These are phyloP conservation scores for Osmoderma eremita DNA, from an alignment of 2,888 invertebrate genomes.

Conservation along the genomic window DNA sequence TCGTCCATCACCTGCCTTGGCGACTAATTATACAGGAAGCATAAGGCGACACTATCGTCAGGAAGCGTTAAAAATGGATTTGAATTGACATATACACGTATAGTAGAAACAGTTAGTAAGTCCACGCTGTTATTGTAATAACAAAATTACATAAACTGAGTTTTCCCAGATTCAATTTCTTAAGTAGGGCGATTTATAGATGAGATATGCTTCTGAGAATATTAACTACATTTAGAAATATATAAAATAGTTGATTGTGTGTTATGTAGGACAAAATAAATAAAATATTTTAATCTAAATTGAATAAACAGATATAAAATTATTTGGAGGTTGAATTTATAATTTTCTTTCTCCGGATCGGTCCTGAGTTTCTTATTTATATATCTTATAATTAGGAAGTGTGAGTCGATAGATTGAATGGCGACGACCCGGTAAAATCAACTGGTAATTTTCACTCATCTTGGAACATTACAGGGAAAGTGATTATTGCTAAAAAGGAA, in stretches of 20 bases:
- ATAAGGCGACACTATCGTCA: conserved; percentile 32
- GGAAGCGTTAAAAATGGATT: conserved; percentile 40
- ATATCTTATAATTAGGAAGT: not conserved
- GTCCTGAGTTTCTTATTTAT: not conserved
- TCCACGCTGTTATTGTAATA: no score
- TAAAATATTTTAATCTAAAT: conserved; percentile 18
- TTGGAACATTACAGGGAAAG: not conserved
- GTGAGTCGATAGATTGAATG: not conserved
- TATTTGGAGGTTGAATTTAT: not conserved
- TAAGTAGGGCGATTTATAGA: not conserved
- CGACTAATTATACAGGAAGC: conserved; percentile 40
- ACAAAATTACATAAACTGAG: no score
- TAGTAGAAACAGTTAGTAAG: no score
- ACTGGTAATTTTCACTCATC: not conserved
- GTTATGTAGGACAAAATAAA: conserved; percentile 1
- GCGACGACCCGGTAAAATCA: not conserved
- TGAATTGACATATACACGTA: no score
- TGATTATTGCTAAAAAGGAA: not conserved
- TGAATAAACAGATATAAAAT: not conserved
- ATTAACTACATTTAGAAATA: not conserved
- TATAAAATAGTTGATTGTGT: not conserved
- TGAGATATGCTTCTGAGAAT: not conserved
- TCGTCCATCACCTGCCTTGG: conserved; percentile 39
- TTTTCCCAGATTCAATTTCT: no score
- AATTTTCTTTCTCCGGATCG: no score